Base-by-base conservation (phyloP, 2,888 invertebrate species). In the Steinernema carpocapsae region DNA sequence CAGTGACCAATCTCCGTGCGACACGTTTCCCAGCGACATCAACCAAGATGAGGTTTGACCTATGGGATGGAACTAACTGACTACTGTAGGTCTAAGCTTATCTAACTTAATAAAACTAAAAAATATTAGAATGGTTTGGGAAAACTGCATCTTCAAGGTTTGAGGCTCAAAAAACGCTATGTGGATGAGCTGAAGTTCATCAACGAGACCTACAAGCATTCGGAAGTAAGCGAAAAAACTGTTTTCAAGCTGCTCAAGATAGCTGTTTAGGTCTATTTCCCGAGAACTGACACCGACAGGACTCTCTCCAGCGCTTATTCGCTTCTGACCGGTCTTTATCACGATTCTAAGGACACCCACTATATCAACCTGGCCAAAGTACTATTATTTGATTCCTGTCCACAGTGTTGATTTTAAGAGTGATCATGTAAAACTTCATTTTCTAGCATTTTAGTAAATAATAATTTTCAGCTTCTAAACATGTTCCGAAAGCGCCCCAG, bases 1-100 rank as follows among this genome's bases (percentile, higher is more conserved):
- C 70, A 83, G 84, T 43, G 84, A 83, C 70, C 80, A 83, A 10
- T 80, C 81, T 12, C 83, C 83, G 26, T 77, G 79, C 0, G 70
- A 74, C 70, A 80, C 82, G 1, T 84, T 78, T n/a, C 22, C 17
- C 26, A 64, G 32, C 32, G 64, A 64, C 19, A 26, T 29, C 17
- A 29, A 64, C 29, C 32, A 29, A 29, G 14, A 29, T 17, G 32
- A 64, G 17, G 17, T 6, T 17, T 64, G 64, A 32, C 64, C 64
- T 1, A 12, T 64, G 12, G 26, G 26, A 26, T 64, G 64, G 64
- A 32, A 32, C 12, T 7, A 64, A 29, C 37, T 64, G 32, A 64
- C 64, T 64, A 64, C 64, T 29, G 64, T 64, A 64, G 19, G 64
- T 22, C 17, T 4, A 48, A 7, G 48, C 14, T 48, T 3, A 48